Evolutionary conservation across 2,797 vertebrate genomes (phyloP).

Genomic region (Fistularia tabacaria): DNA sequence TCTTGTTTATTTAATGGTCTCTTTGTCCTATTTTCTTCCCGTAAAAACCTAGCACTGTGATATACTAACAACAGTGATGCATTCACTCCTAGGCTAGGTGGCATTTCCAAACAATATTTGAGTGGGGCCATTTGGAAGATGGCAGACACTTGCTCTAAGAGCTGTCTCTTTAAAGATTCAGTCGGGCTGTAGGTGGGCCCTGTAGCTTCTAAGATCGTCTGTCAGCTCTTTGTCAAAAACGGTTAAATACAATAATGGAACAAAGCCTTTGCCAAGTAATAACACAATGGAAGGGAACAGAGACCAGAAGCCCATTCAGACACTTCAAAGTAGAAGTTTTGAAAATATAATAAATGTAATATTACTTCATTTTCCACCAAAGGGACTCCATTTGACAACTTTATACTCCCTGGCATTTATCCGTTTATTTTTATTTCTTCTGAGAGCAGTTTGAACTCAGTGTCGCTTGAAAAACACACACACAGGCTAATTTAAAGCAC

Average conservation of each 20-base stretch:
- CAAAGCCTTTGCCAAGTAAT: constrained; percentile 24
- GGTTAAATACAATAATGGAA: constrained; percentile 28
- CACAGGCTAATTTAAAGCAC: too few relatives aligned
- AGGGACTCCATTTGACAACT: too few relatives aligned
- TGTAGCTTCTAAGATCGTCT: constrained; percentile 14
- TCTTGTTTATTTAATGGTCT: constrained; percentile 25
- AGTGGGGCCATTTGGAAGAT: constrained; percentile 26
- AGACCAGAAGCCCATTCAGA: neutral
- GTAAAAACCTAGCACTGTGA: constrained; percentile 19
- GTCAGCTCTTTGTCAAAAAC: constrained; percentile 15
- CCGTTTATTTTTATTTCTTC: too few relatives aligned
- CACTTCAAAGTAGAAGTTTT: neutral
- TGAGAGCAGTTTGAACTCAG: too few relatives aligned
- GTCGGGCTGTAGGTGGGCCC: constrained; percentile 3
- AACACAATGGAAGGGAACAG: constrained; percentile 4
- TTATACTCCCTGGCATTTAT: too few relatives aligned
- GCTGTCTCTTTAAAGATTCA: constrained; percentile 26
- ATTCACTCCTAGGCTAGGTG: constrained; percentile 23
- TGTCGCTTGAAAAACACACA: too few relatives aligned
- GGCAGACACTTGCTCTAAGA: constrained; percentile 13
- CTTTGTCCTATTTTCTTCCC: constrained; percentile 22
- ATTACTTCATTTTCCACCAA: too few relatives aligned
- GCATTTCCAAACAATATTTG: constrained; percentile 44
- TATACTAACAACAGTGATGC: constrained; percentile 29
- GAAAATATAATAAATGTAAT: too few relatives aligned